These are phyloP conservation scores for Bruchidius siliquastri DNA, from an alignment of 2,888 invertebrate species.

Conservation along the genomic window DNA sequence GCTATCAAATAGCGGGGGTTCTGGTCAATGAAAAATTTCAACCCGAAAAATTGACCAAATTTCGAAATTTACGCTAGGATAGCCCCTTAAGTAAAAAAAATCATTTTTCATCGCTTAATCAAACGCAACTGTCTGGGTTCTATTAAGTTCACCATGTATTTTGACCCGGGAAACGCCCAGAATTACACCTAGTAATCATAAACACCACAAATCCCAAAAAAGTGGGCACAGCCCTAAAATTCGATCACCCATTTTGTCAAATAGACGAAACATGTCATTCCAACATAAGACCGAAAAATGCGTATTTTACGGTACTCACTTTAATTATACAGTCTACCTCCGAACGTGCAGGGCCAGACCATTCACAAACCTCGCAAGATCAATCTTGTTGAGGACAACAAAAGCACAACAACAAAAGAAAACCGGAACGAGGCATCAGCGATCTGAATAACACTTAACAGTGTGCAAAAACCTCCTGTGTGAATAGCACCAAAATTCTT, in stretches of 20 bases:
- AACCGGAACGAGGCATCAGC: neutral
- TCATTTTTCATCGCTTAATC: no score
- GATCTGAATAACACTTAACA: neutral
- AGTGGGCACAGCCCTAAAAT: neutral
- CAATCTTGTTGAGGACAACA: neutral
- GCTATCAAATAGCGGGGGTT: no score
- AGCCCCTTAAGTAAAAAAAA: no score
- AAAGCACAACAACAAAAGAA: neutral
- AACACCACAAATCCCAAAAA: neutral
- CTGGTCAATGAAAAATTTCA: no score
- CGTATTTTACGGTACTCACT: neutral
- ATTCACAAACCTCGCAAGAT: neutral
- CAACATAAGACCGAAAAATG: neutral
- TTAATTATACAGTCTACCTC: neutral
- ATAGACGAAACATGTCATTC: neutral
- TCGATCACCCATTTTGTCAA: neutral
- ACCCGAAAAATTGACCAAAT: no score
- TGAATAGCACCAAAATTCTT: neutral
- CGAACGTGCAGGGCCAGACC: neutral
- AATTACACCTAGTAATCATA: no score
- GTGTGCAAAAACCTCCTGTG: neutral
- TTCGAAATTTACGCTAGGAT: no score
- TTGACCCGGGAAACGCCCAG: no score
- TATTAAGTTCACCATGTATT: no score
- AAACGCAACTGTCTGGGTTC: no score